phyloP scores from a whole-genome alignment of 2,113 vertebrate genomes.

The Dendrocopos noguchii region DNA sequence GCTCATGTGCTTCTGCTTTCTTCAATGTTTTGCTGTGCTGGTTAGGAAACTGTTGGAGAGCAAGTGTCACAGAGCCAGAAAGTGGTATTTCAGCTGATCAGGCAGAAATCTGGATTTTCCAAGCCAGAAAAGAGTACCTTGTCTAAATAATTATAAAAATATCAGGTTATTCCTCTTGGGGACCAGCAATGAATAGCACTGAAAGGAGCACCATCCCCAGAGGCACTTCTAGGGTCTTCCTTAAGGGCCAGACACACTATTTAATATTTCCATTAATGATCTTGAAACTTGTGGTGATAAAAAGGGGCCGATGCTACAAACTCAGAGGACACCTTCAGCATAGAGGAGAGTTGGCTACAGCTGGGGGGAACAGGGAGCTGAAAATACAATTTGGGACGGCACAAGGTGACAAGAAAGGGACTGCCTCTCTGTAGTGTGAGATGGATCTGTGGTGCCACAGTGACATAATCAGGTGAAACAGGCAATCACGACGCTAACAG shows the following conservation, averaged over 20 bases:
- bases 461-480: not conserved
- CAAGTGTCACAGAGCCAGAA: fast-evolving
- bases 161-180: not conserved
- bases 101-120: not conserved
- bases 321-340: not conserved
- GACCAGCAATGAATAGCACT: not conserved
- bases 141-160: not conserved
- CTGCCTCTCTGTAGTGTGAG: not conserved
- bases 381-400: not conserved
- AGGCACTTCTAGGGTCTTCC: not conserved
- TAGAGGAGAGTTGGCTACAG: not conserved
- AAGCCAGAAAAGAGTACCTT: not conserved
- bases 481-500: not conserved
- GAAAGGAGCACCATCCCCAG: not conserved
- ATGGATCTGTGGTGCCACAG: not conserved
- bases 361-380: not conserved
- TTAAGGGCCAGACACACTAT: not conserved
- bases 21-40: not conserved
- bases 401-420: not conserved
- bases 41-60: not conserved
- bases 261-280: not conserved
- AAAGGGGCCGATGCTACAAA: not conserved
- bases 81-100: not conserved
- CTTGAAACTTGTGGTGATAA: not conserved
- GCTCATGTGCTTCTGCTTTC: not conserved